Evolutionary conservation across 2,113 vertebrate species (phyloP), one percentile per base, ranked within the genome.

Genomic region (Alectura lathami): DNA sequence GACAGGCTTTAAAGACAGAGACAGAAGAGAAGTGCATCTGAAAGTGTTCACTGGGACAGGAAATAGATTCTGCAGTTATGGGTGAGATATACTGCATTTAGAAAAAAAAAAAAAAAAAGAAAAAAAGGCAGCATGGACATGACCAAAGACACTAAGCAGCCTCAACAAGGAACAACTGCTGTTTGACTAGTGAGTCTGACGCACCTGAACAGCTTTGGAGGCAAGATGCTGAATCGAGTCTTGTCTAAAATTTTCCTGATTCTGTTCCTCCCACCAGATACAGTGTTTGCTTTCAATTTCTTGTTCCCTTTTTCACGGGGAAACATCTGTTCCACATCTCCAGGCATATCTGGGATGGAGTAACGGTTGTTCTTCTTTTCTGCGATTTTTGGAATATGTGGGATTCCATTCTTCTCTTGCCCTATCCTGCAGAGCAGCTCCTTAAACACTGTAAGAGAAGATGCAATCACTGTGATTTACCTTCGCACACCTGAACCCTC

Each of bases 181-280:
- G 69, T 21, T 30, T 24, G 62, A 67, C 6, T 67, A 43, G 15
- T 81, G 50, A 53, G 26, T 9, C 66, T 67, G 90, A 96, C 97
- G 73, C 97, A 99, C 99, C 99, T 99, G 97, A 99, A 99, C 2
- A 99, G 98, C 86, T 99, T 99, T 38, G 99, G 98, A 64, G 99
- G 99, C 82, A 99, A 98, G 74, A 99, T 99, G 95, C 98, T 99
- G 97, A 99, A 99, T 34, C 99, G 97, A 13, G 99, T 99, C 97
- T 99, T 99, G 97, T 99, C 99, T 97, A 99, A 97, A 97, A 99
- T 99, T 73, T 99, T 99, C 88, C 98, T 98, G 97, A 99, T 99
- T 97, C 98, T 98, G 96, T 99, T 99, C 90, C 99, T 98, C 54
- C 99, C 99, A 42, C 99, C 99, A 38, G 99, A 99, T 48, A 99